A percentile compares a stretch with the other conserved stretches of the same genome.
Conservation (phyloP, 2,888 invertebrate species). For the Chrysopilus asiliformis region DNA sequence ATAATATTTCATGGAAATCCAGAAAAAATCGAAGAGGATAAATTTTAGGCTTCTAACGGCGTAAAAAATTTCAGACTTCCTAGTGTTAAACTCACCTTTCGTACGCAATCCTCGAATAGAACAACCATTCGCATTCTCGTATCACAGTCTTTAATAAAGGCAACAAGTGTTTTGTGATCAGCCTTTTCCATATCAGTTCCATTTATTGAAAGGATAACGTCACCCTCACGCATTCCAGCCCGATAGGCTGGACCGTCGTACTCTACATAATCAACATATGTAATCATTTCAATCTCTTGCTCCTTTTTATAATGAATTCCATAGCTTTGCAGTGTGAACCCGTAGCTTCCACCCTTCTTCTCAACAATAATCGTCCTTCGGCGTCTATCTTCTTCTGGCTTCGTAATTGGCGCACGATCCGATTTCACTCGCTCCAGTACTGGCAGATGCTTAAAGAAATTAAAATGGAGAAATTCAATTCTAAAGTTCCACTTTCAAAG, state of each 20-base stretch:
- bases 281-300: constrained; percentile 89
- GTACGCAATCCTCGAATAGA: constrained; percentile 89
- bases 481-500: too few species aligned
- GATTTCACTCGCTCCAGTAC: constrained; percentile 56
- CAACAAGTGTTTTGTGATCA: constrained; percentile 88
- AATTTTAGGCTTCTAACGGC: too few species aligned
- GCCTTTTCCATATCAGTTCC: constrained; percentile 90
- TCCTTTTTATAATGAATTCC: constrained; percentile 92
- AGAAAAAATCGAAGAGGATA: too few species aligned
- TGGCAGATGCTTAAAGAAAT: too few species aligned
- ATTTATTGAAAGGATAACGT: constrained; percentile 91
- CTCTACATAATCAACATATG: constrained; percentile 94
- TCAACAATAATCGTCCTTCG: constrained; percentile 85
- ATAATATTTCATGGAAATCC: too few species aligned
- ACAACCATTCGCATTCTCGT: constrained; percentile 91
- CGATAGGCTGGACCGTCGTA: constrained; percentile 81
- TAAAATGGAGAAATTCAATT: too few species aligned
- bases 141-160: constrained; percentile 80
- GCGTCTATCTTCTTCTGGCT: constrained; percentile 73
- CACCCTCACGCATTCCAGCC: constrained; percentile 91
- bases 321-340: constrained; percentile 94
- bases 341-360: constrained; percentile 79
- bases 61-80: too few species aligned
- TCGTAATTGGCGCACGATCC: constrained; percentile 53
- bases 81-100: constrained; percentile 52